These are phyloP conservation scores for Dryobates pubescens DNA, from an alignment of 2,797 vertebrate genomes.

Conservation along the genomic window DNA sequence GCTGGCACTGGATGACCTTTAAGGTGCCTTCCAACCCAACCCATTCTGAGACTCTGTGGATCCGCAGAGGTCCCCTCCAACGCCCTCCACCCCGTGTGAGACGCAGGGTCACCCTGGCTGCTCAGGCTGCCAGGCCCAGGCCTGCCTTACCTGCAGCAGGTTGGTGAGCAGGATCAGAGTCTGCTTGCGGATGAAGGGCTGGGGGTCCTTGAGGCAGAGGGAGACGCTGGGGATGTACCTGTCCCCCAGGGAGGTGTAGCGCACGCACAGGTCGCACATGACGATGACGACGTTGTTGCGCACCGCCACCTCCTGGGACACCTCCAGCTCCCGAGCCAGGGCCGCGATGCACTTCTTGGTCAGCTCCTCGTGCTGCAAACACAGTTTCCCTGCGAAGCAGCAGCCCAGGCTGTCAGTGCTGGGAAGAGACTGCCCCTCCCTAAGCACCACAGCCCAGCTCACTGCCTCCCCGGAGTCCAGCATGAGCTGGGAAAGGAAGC, in stretches of 20 bases:
- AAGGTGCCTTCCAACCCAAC: too few relatives aligned
- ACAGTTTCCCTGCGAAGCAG: constrained; percentile 86
- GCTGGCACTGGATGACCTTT: too few relatives aligned
- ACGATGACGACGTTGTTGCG: constrained; percentile 91
- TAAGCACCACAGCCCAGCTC: not conserved
- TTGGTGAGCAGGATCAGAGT: constrained; percentile 92
- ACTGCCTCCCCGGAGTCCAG: not conserved
- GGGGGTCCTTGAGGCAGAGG: constrained; percentile 84
- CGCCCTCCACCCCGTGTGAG: too few relatives aligned
- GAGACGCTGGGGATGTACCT: constrained; percentile 90
- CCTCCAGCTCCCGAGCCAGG: constrained; percentile 90
- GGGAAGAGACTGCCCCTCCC: not conserved
- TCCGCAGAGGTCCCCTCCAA: not conserved
- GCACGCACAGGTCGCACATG: constrained; percentile 92
- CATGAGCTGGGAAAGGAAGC: not conserved
- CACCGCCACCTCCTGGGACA: constrained; percentile 82
- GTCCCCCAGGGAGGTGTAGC: constrained; percentile 90
- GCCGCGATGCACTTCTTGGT: constrained; percentile 88
- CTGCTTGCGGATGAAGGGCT: constrained; percentile 88
- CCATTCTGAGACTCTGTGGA: too few relatives aligned
- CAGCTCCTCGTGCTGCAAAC: constrained; percentile 91
- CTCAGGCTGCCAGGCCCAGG: not conserved
- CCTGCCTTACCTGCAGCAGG: constrained; percentile 87
- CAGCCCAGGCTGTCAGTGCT: not conserved
- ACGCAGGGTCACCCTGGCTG: too few relatives aligned